These are phyloP conservation scores for Falco columbarius DNA, from an alignment of 2,797 vertebrate genomes.

Conservation along the genomic window DNA sequence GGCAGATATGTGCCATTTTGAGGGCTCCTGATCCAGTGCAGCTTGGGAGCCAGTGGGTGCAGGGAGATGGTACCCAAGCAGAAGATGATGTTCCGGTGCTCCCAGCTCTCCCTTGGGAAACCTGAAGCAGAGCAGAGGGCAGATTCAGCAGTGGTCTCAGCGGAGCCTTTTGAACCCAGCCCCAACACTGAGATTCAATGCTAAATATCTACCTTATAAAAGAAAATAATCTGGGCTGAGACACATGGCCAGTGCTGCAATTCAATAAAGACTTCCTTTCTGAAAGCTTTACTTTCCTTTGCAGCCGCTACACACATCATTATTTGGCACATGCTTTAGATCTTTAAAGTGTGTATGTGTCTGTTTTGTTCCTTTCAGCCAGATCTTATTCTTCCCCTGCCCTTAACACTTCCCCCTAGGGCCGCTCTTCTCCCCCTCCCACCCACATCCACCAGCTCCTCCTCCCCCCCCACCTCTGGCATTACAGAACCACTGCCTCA, in stretches of 20 bases:
- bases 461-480: conserved; percentile 47
- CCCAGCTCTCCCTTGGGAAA: background rate
- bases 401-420: background rate
- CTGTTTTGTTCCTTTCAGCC: conserved; percentile 49
- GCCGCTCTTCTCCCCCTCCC: background rate
- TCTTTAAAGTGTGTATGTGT: background rate
- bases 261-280: conserved; percentile 1
- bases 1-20: background rate
- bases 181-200: background rate
- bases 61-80: background rate
- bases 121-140: background rate
- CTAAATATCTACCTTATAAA: background rate
- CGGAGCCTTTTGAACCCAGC: background rate
- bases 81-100: background rate
- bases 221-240: conserved; percentile 14
- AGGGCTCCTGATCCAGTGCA: background rate
- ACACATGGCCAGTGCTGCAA: background rate
- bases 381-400: conserved; percentile 13
- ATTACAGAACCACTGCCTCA: conserved; percentile 70
- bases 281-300: background rate
- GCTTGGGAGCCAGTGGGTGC: accelerated
- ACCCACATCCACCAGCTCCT: background rate
- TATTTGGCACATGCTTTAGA: conserved; percentile 38
- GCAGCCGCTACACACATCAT: conserved; percentile 1
- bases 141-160: accelerated